These are phyloP conservation scores for Leguminivora glycinivorella DNA, from an alignment of 1,140 invertebrate genomes.

Conservation along the genomic window DNA sequence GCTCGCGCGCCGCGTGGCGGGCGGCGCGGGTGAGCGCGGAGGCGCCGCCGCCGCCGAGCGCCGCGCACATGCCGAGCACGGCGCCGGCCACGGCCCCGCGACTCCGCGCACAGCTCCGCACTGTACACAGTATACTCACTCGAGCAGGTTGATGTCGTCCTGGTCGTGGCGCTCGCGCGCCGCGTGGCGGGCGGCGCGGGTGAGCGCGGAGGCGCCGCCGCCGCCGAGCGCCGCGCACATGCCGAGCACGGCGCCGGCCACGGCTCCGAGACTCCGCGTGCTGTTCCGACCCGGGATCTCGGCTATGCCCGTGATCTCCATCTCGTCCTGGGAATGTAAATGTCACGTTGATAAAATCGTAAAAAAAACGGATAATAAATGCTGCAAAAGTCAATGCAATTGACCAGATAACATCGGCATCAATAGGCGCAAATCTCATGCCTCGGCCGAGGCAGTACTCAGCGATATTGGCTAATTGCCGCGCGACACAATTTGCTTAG, in stretches of 20 bases:
- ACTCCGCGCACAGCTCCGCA: slow-evolving; percentile 80
- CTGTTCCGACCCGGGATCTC: slow-evolving; percentile 87
- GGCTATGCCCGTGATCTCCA: slow-evolving; percentile 95
- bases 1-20: slow-evolving; percentile 68
- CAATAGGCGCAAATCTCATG: no score
- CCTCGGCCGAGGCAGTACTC: no score
- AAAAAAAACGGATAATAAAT: background rate
- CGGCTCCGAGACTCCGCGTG: slow-evolving; percentile 79
- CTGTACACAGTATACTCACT: slow-evolving; percentile 81
- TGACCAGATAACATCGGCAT: no score
- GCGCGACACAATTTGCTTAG: no score
- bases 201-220: slow-evolving; percentile 83
- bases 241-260: slow-evolving; percentile 89
- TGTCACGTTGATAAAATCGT: background rate
- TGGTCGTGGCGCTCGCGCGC: slow-evolving; percentile 54
- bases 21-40: slow-evolving; percentile 84
- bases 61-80: slow-evolving; percentile 90
- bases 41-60: slow-evolving; percentile 85
- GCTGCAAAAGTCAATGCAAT: background rate
- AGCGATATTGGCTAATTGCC: no score
- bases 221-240: slow-evolving; percentile 89
- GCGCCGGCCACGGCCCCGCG: slow-evolving; percentile 87
- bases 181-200: slow-evolving; percentile 81
- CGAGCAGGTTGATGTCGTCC: slow-evolving; percentile 83
- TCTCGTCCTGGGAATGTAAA: slow-evolving; percentile 84